These are phyloP conservation scores for Mycetomoellerius zeteki DNA, from an alignment of 1,140 invertebrate genomes.

Conservation along the genomic window DNA sequence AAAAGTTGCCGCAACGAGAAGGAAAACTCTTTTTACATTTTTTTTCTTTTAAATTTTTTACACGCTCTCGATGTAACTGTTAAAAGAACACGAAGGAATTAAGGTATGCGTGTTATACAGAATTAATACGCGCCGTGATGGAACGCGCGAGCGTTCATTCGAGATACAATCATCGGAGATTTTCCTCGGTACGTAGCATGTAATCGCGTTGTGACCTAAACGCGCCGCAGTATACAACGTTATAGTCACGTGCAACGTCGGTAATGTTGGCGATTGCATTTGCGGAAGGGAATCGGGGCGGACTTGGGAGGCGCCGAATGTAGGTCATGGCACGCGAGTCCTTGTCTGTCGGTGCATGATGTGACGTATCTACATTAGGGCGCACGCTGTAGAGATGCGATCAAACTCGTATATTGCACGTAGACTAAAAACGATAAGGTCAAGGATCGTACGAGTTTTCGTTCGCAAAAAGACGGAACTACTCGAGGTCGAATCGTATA, in stretches of 20 bases:
- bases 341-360: constrained; percentile 44
- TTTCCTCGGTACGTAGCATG: constrained; percentile 37
- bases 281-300: constrained; percentile 51
- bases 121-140: constrained; percentile 21
- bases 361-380: constrained; percentile 48
- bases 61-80: neutral
- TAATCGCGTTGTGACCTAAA: constrained; percentile 46
- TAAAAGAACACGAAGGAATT: neutral
- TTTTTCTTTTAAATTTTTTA: neutral
- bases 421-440: neutral
- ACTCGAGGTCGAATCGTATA: neutral
- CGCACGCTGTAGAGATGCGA: neutral
- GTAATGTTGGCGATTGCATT: constrained; percentile 60
- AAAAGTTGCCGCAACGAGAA: neutral
- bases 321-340: constrained; percentile 66
- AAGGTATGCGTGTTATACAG: neutral
- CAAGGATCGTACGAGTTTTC: neutral
- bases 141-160: neutral
- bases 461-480: neutral
- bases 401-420: neutral
- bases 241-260: constrained; percentile 27
- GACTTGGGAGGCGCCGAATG: constrained; percentile 40
- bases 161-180: constrained; percentile 51
- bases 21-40: neutral
- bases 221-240: constrained; percentile 40